Percentiles rank a stretch among this genome's conserved stretches.
Conservation (phyloP, 2,113 vertebrate genomes). For the Pelusios castaneus region DNA sequence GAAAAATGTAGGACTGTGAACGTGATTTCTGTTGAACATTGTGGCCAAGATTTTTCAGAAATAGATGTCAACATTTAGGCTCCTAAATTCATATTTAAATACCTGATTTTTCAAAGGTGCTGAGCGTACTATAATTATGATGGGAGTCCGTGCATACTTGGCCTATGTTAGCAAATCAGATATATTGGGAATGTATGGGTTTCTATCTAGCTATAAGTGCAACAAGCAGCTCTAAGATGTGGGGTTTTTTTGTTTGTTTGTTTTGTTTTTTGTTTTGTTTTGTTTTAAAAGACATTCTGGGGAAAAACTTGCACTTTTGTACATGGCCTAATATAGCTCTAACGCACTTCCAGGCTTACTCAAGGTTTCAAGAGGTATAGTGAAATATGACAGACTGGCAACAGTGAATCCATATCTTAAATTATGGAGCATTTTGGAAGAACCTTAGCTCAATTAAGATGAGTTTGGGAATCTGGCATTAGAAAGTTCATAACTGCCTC, state of each 20-base stretch:
- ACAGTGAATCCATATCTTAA: slow-evolving; percentile 61
- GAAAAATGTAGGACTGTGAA: not conserved
- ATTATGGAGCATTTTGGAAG: slow-evolving; percentile 68
- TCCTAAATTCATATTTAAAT: not conserved
- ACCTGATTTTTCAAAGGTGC: not conserved
- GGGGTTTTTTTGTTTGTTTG: no score
- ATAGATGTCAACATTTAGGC: not conserved
- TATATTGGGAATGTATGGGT: not conserved
- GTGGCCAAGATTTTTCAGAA: not conserved
- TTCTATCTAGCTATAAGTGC: not conserved
- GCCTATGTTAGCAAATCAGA: not conserved
- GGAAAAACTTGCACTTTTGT: not conserved
- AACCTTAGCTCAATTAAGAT: slow-evolving; percentile 68
- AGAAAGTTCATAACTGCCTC: slow-evolving; percentile 28
- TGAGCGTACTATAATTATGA: accelerated
- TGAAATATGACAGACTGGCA: slow-evolving; percentile 68
- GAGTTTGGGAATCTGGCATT: slow-evolving; percentile 60
- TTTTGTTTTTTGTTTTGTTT: not conserved
- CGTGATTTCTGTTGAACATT: accelerated
- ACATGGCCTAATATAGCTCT: not conserved
- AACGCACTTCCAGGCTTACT: not conserved
- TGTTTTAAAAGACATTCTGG: not conserved
- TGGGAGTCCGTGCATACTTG: not conserved
- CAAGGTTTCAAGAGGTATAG: slow-evolving; percentile 35
- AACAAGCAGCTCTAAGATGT: not conserved